These are phyloP conservation scores for Archilochus colubris DNA, from an alignment of 2,113 vertebrate genomes.

Conservation along the genomic window DNA sequence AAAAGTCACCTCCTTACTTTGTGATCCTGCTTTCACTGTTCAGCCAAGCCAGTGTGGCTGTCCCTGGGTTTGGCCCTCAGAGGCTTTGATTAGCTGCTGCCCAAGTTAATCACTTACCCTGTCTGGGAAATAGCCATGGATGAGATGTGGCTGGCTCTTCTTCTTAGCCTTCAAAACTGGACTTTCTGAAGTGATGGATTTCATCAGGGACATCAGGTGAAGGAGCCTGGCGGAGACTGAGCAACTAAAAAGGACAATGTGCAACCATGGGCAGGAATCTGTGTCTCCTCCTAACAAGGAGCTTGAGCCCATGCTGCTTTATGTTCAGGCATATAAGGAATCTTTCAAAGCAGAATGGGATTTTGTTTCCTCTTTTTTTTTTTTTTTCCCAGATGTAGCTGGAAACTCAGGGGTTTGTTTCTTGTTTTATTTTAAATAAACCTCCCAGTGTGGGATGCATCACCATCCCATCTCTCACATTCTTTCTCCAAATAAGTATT, in stretches of 20 bases:
- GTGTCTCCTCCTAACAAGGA: no score
- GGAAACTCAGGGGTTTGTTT: background rate
- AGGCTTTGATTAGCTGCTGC: background rate
- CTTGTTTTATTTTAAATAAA: background rate
- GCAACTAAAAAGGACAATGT: background rate
- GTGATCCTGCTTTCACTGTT: background rate
- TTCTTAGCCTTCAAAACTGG: background rate
- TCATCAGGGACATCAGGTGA: background rate
- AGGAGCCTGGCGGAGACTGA: background rate
- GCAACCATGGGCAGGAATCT: background rate
- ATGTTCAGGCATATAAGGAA: background rate
- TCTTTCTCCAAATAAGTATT: background rate
- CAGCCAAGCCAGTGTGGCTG: background rate
- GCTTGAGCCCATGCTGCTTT: background rate
- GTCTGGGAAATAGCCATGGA: background rate
- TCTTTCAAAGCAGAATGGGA: background rate
- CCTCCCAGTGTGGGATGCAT: background rate
- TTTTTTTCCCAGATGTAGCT: background rate
- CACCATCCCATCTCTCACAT: slow-evolving; percentile 1
- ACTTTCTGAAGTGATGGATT: background rate
- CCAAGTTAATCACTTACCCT: background rate
- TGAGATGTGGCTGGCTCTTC: background rate
- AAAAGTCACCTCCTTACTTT: background rate
- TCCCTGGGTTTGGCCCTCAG: fast-evolving
- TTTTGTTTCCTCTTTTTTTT: background rate